Base-by-base conservation (phyloP, 2,113 vertebrate species). In the Nyctibius bracteatus region DNA sequence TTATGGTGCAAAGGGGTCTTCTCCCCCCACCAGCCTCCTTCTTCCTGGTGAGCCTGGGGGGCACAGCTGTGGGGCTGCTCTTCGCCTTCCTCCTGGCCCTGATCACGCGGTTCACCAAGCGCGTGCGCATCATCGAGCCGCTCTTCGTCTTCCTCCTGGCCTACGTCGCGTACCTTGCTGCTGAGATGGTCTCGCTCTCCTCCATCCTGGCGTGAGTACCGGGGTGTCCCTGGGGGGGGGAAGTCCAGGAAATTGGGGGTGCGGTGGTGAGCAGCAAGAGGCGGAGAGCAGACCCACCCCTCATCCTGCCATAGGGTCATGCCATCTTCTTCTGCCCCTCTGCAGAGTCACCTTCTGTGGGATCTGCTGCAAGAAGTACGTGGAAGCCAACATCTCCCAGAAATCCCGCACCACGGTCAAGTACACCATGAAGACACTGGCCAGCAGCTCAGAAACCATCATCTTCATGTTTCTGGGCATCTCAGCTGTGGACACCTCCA, bases 381-480 rank as follows among this genome's bases (percentile, higher is more conserved):
- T 99, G 96, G 99, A 99, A 97, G 99, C 99, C 93, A 99, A 99
- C 97, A 99, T 99, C 84, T 99, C 99, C 68, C 99, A 99, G 98
- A 99, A 99, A 92, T 99, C 99, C 55, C 99, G 99, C 81, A 99
- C 99, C 39, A 98, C 99, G 0, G 99, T 99, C 87, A 99, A 99
- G 91, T 99, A 99, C 96, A 99, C 99, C 25, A 99, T 99, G 99
- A 99, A 99, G 98, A 99, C 99, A 2, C 97, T 99, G 92, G 99
- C 99, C 83, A 99, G 99, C 98, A 99, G 99, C 12, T 99, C 99
- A 0, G 99, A 99, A 96, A 99, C 99, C 62, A 98, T 99, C 97
- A 99, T 99, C 97, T 99, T 99, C 97, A 99, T 99, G 98, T 99
- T 99, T 96, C 97, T 99, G 55, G 99, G 99, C 72, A 99, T 99